phyloP scores from a whole-genome alignment of 2,797 vertebrate species.

The Aphelocoma californica region DNA sequence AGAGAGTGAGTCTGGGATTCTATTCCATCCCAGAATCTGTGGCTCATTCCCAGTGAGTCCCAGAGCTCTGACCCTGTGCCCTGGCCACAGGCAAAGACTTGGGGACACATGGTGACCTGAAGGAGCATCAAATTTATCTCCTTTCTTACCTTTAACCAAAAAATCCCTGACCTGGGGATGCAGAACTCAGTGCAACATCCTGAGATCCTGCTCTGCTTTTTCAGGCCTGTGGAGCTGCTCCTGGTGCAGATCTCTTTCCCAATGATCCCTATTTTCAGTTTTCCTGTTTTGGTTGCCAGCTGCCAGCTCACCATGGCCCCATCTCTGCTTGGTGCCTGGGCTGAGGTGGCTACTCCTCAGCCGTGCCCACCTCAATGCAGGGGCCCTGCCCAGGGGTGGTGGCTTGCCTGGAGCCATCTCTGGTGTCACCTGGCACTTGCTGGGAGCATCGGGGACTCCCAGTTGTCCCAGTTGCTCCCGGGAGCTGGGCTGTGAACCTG shows the following conservation, averaged over 20 bases:
- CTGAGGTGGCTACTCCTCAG: background rate
- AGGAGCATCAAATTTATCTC: background rate
- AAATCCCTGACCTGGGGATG: background rate
- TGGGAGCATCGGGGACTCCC: background rate
- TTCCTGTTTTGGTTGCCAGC: background rate
- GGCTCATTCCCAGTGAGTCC: background rate
- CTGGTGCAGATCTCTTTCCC: background rate
- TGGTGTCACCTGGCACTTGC: background rate
- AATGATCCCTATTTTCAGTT: fast-evolving
- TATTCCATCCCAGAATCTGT: background rate
- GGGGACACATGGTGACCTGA: background rate
- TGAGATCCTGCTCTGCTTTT: background rate
- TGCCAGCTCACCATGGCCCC: fast-evolving
- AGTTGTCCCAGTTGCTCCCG: background rate
- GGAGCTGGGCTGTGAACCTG: background rate
- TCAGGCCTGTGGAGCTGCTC: background rate
- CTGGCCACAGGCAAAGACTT: background rate
- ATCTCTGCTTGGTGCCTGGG: background rate
- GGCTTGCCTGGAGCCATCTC: background rate
- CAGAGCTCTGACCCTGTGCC: background rate
- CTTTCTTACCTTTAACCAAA: background rate
- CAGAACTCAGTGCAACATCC: background rate
- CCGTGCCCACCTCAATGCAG: background rate
- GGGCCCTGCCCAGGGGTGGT: background rate
- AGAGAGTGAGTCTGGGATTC: background rate